A percentile compares a stretch with the other conserved stretches of the same genome.
phyloP scores from a whole-genome alignment of 2,113 vertebrate genomes.

The Cygnus buccinator region DNA sequence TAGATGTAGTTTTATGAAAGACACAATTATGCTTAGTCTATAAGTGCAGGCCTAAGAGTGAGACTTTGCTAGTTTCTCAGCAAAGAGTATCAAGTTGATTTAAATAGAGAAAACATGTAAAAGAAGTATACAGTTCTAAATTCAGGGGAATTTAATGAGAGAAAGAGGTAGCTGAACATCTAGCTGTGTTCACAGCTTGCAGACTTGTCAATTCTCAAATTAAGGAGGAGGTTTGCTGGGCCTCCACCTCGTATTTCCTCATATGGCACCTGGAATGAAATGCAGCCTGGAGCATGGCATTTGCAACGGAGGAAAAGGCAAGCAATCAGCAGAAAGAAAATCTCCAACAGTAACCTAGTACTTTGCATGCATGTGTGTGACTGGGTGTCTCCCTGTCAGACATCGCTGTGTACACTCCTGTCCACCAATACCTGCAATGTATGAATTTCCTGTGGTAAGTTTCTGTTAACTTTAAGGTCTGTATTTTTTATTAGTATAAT shows the following conservation, averaged over 20 bases:
- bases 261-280: neutral
- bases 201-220: neutral
- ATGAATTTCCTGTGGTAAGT: neutral
- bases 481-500: neutral
- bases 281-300: neutral
- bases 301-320: neutral
- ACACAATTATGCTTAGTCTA: neutral
- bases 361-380: neutral
- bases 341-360: neutral
- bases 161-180: neutral
- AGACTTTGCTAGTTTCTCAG: neutral
- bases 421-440: neutral
- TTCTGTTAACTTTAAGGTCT: neutral
- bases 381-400: neutral
- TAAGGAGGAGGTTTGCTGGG: neutral
- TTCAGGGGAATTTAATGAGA: neutral
- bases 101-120: neutral
- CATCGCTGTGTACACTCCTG: neutral
- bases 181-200: neutral
- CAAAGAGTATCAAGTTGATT: neutral
- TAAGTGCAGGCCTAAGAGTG: neutral
- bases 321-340: neutral
- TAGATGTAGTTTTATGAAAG: neutral
- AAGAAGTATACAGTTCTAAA: neutral
- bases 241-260: neutral